Conservation (phyloP, 1,140 invertebrate species). For the Riptortus pedestris region DNA sequence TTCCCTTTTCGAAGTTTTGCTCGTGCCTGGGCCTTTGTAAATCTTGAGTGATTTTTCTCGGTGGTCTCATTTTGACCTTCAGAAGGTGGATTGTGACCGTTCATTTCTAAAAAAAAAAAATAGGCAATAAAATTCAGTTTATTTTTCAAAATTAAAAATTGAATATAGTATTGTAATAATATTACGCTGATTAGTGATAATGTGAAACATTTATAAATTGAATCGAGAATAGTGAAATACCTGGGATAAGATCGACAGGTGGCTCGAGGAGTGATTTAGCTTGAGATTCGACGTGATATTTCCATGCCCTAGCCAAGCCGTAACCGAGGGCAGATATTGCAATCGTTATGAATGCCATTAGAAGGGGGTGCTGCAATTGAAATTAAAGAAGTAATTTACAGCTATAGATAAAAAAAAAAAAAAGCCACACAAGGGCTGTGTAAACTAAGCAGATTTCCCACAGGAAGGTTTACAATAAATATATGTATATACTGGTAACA, state of each 20-base stretch:
- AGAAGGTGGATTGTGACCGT: neutral
- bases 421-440: too few species aligned
- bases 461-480: too few species aligned
- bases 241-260: slow-evolving; percentile 42
- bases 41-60: slow-evolving; percentile 38
- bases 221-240: slow-evolving; percentile 31
- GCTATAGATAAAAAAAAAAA: too few species aligned
- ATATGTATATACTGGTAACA: too few species aligned
- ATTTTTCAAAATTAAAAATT: too few species aligned
- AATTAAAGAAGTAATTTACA: too few species aligned
- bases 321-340: slow-evolving; percentile 49
- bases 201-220: too few species aligned
- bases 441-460: too few species aligned
- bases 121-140: too few species aligned
- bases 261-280: slow-evolving; percentile 44
- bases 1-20: slow-evolving; percentile 41
- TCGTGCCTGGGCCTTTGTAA: slow-evolving; percentile 57
- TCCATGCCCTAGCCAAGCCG: slow-evolving; percentile 43
- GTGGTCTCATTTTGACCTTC: slow-evolving; percentile 28
- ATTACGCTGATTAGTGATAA: too few species aligned
- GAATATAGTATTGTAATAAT: too few species aligned
- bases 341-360: slow-evolving; percentile 49
- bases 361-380: slow-evolving; percentile 45
- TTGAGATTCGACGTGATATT: slow-evolving; percentile 45
- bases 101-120: neutral